These are phyloP conservation scores for Philotrypesis tridentata DNA, from an alignment of 1,140 invertebrate genomes.

Conservation along the genomic window DNA sequence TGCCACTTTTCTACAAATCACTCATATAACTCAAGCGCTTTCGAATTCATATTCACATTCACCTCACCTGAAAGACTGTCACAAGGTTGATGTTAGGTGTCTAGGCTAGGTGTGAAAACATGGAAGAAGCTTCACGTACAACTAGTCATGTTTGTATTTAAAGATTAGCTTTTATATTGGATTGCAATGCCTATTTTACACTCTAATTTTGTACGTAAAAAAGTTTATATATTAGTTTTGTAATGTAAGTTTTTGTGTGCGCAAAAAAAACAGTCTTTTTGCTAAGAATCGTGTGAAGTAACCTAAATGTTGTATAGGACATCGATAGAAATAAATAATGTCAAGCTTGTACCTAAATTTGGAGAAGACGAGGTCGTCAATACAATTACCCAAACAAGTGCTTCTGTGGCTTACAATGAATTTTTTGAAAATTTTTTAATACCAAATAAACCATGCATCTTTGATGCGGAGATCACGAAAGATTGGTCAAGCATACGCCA, in stretches of 20 bases:
- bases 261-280: neutral
- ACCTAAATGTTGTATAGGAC: conserved; percentile 43
- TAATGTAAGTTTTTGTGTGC: conserved; percentile 46
- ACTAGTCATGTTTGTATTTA: conserved; percentile 13
- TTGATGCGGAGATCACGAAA: conserved; percentile 75
- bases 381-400: conserved; percentile 48
- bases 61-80: too few relatives aligned
- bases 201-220: conserved; percentile 27
- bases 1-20: too few relatives aligned
- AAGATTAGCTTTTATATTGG: conserved; percentile 10
- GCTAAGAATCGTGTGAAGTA: neutral
- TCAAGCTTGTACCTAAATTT: conserved; percentile 42
- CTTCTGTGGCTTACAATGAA: conserved; percentile 64
- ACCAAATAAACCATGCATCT: conserved; percentile 79
- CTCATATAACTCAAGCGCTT: too few relatives aligned
- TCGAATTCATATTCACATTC: too few relatives aligned
- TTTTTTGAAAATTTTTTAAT: conserved; percentile 78
- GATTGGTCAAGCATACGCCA: conserved; percentile 77
- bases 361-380: conserved; percentile 36
- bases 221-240: conserved; percentile 22
- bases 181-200: conserved; percentile 11
- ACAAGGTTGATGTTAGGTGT: neutral
- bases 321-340: conserved; percentile 55
- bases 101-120: conserved; percentile 16
- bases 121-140: neutral